Base-by-base conservation (phyloP, 2,888 invertebrate genomes). In the Harpagoxenus sublaevis region DNA sequence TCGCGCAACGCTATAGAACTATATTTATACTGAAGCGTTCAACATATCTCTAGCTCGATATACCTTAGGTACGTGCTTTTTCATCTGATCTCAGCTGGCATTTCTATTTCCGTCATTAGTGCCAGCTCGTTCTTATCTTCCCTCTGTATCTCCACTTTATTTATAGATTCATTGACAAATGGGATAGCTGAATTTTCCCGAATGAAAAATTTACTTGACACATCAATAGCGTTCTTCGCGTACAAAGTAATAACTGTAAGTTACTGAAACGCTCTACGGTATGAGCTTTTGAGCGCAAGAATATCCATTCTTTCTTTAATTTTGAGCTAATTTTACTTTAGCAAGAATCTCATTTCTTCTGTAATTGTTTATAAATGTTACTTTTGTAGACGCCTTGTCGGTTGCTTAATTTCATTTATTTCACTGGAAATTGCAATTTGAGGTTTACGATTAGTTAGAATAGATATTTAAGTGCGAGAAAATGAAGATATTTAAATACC, bases 61-160 rank as follows among this genome's bases (percentile, higher is more conserved):
- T 77, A 51, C 6, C 15, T 63, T 63, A 23, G 23, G 23, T 23
- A 15, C 15, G 23, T 68, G 28, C 1, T 53, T 70, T 68, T 53
- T 53, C 51, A 28, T 77, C 51, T 35, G 66, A 77, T 15, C 12
- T 68, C 53, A 75, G 23, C 63, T 75, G 18, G n/a, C 28, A 70
- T 53, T 66, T 77, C 51, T 77, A 77, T 77, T 77, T 77, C 9
- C 12, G 28, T 77, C n/a, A 28, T 68, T 66, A 77, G 10, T 51
- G 15, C 9, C 48, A 51, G 23, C 18, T 18, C 18, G 23, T 39
- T 51, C 23, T 66, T 51, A 35, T 75, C 51, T 77, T 68, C 18
- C 18, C 12, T 45, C 28, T 42, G 31, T 63, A 63, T 39, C 2
- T 8, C 28, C 6, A 12, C 10, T 39, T 68, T 77, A 70, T 68